Evolutionary conservation across 2,888 invertebrate species (phyloP), one percentile per base, ranked within the genome.

Genomic region (Stenichneumon culpator): DNA sequence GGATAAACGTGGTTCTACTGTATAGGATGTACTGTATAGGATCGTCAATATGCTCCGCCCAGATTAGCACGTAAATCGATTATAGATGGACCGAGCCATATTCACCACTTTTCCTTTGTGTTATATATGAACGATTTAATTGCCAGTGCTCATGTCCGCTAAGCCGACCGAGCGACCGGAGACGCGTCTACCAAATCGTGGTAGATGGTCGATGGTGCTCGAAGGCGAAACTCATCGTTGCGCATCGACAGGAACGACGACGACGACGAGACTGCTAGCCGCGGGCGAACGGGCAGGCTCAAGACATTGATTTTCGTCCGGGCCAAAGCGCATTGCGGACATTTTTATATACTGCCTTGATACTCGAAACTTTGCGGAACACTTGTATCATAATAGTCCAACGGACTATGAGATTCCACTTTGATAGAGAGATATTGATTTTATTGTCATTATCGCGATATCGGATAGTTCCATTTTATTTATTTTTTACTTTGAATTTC

Each of bases 261-360:
- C n/a, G 36, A 36, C 74, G 79, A 67, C 60, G 67, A 75, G 79
- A 32, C 60, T 80, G 63, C 65, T 19, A 44, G 65, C 65, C 25
- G 52, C 54, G 32, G 67, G 67, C 67, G 73, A 80, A 28, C 80
- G 68, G 65, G 70, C 57, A 22, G 72, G 50, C 74, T 19, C 79
- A 73, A 72, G 75, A 85, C 88, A 90, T 90, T 86, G 90, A 90
- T 90, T 90, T 89, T 89, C 19, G 82, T 88, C 79, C 60, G 80
- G 84, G 83, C 74, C 63, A 84, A 89, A 89, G 90, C 90, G 90
- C 90, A 90, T 87, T 90, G 90, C 90, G 89, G 90, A 86, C 85
- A 87, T 89, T 89, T 89, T 87, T 86, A 16, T 47, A 47, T 16
- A 68, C 84, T 80, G 83, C 68, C 82, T 79, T 69, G 36, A 54